Conservation (phyloP, 2,113 vertebrate genomes). For the Pachypanchax playfairii region DNA sequence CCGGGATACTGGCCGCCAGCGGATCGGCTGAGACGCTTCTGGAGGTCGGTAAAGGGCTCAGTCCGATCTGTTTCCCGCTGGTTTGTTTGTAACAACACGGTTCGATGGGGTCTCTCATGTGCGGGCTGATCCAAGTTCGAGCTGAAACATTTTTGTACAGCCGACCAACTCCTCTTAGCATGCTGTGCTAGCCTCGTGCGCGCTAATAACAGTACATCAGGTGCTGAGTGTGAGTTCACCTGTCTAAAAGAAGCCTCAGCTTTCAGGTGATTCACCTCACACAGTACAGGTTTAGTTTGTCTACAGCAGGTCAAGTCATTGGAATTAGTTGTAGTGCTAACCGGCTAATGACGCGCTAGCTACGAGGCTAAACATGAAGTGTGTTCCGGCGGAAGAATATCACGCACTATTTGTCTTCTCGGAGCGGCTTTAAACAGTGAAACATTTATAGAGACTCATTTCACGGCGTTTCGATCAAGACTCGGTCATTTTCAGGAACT, state of each 20-base stretch:
- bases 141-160: not conserved
- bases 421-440: not conserved
- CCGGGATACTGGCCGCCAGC: conserved; percentile 40
- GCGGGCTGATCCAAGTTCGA: fast-evolving
- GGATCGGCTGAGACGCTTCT: conserved; percentile 24
- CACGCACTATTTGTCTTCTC: fast-evolving
- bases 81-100: fast-evolving
- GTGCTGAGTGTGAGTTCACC: not conserved
- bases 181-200: conserved; percentile 46
- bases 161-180: conserved; percentile 27
- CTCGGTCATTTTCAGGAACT: conserved; percentile 45
- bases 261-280: not conserved
- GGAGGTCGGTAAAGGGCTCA: conserved; percentile 42
- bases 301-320: not conserved
- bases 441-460: fast-evolving
- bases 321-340: conserved; percentile 26
- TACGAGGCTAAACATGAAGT: not conserved
- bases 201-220: conserved; percentile 19
- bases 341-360: conserved; percentile 40
- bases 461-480: conserved; percentile 23
- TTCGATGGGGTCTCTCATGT: not conserved
- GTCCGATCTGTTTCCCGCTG: fast-evolving
- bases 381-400: not conserved
- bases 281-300: too few species aligned
- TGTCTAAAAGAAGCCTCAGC: too few species aligned